Percentiles rank a stretch among this genome's conserved stretches.
Evolutionary conservation across 2,888 invertebrate species (phyloP).

Genomic region (Diaperis boleti): DNA sequence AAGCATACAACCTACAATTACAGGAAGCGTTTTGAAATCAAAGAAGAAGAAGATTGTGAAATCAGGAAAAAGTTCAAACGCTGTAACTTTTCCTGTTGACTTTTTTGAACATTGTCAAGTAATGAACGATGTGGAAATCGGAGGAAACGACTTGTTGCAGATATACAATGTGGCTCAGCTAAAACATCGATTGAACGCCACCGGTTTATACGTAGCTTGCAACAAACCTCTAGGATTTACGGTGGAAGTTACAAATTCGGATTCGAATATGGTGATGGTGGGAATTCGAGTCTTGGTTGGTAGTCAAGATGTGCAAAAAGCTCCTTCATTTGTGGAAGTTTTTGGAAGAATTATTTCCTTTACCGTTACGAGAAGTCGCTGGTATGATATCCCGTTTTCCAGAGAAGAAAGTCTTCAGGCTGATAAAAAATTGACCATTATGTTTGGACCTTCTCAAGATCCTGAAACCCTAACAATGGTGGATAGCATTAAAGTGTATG

Average conservation of each 20-base stretch:
- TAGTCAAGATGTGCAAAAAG: slow-evolving; percentile 81
- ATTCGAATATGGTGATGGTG: slow-evolving; percentile 89
- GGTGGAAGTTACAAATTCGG: slow-evolving; percentile 88
- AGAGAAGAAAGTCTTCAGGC: slow-evolving; percentile 93
- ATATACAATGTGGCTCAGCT: slow-evolving; percentile 94
- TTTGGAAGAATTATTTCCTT: slow-evolving; percentile 58
- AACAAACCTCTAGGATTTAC: slow-evolving; percentile 92
- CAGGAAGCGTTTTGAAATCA: slow-evolving; percentile 63
- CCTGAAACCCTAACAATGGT: slow-evolving; percentile 91
- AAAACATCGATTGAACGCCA: slow-evolving; percentile 90
- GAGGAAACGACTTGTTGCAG: slow-evolving; percentile 94
- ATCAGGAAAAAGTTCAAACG: slow-evolving; percentile 73
- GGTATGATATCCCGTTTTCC: slow-evolving; percentile 96
- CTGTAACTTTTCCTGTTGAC: slow-evolving; percentile 90
- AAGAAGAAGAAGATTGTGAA: slow-evolving; percentile 73
- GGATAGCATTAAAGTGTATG: slow-evolving; percentile 88
- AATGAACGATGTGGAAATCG: slow-evolving; percentile 94
- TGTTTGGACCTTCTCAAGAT: slow-evolving; percentile 88
- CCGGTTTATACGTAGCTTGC: slow-evolving; percentile 93
- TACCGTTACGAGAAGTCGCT: slow-evolving; percentile 77
- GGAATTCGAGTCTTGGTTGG: slow-evolving; percentile 82
- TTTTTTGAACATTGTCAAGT: slow-evolving; percentile 96
- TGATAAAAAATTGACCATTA: slow-evolving; percentile 88
- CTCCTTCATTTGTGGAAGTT: slow-evolving; percentile 80
- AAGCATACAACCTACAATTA: slow-evolving; percentile 71